Evolutionary conservation across 2,888 invertebrate species (phyloP), one percentile per base, ranked within the genome.

Genomic region (Lathronympha strigana): DNA sequence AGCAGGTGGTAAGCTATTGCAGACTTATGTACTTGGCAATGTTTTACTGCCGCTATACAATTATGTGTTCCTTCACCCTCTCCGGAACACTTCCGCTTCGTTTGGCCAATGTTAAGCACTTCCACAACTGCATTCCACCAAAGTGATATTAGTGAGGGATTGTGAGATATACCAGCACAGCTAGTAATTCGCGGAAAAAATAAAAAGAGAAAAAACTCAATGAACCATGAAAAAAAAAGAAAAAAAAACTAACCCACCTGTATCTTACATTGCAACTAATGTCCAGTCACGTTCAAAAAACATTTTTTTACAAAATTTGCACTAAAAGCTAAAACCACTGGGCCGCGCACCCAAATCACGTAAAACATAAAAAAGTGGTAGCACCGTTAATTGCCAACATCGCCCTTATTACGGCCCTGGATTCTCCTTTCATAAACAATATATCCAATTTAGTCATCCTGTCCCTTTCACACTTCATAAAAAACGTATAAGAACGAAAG

Each of bases 361-460:
- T 55, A 49, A 47, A 47, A 23, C 47, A 81, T 81, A 80, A 71
- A 77, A 81, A 73, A 74, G 74, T 68, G 43, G 61, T 62, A 62
- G 43, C 61, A 36, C 77, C 81, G 83, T 88, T 90, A 89, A 90
- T 90, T 89, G 83, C 81, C 79, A 78, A 78, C 79, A 80, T 81
- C 80, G 81, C 80, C 77, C 86, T 81, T 83, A 87, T 87, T 86
- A 86, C 84, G 85, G 81, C 82, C 85, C 80, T 80, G 84, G 74
- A 57, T 43, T 31, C 9, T 31, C 28, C n/a, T 45, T 31, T 25
- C 17, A 40, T 4, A 55, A 19, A 54, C 33, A 45, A 43, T 19
- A 57, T 31, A 19, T n/a, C 13, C n/a, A 45, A 45, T n/a, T 40
- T 45, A 19, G 11, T 57, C 57, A 28, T 21, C 4, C 31, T 19